Percentiles rank a stretch among this genome's conserved stretches.
Conservation (phyloP, 1,140 invertebrate genomes). For the Conus ventricosus region DNA sequence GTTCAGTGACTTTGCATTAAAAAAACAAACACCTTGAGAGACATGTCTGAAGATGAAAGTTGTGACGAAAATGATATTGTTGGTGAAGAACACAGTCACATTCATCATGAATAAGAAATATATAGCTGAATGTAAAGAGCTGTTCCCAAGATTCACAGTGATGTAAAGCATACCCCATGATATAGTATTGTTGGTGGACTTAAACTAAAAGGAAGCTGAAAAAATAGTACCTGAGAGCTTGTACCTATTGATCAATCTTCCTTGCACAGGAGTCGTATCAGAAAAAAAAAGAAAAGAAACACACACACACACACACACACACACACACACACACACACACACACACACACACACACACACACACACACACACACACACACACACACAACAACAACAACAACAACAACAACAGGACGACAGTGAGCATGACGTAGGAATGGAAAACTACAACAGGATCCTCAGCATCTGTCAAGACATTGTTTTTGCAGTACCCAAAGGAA, state of each 20-base stretch:
- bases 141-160: background rate
- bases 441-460: background rate
- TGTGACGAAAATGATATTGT: background rate
- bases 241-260: conserved; percentile 6
- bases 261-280: background rate
- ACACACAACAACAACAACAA: no score
- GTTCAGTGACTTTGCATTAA: background rate
- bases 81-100: background rate
- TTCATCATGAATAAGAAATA: background rate
- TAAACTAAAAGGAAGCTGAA: background rate
- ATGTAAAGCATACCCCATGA: background rate
- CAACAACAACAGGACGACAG: background rate
- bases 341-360: no score
- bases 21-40: background rate
- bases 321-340: no score
- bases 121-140: background rate
- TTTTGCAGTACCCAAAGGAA: background rate
- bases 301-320: no score
- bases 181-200: background rate
- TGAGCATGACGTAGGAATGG: background rate
- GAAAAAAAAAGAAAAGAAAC: no score
- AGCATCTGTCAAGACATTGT: background rate
- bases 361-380: no score
- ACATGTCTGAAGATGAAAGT: background rate
- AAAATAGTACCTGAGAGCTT: background rate